These are phyloP conservation scores for Poecilia latipinna DNA, from an alignment of 2,113 vertebrate genomes.

Conservation along the genomic window DNA sequence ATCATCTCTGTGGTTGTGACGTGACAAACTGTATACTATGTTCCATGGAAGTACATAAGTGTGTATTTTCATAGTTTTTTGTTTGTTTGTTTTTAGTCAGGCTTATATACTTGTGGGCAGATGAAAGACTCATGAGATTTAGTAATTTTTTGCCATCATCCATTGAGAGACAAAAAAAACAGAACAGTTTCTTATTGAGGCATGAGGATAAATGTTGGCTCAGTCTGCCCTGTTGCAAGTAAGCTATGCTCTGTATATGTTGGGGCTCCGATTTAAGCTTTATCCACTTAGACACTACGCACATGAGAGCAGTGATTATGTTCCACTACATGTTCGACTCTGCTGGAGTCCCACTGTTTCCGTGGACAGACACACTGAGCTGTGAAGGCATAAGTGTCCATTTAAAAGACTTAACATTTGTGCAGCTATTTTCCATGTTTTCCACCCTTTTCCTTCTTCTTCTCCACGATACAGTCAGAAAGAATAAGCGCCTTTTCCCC, in stretches of 20 bases:
- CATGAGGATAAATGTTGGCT: slow-evolving; percentile 35
- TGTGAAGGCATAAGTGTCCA: slow-evolving; percentile 29
- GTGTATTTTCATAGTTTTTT: neutral
- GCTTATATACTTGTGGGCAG: neutral
- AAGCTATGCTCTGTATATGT: slow-evolving; percentile 24
- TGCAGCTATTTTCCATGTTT: neutral
- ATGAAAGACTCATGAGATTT: slow-evolving; percentile 2
- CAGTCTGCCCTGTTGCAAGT: slow-evolving; percentile 38
- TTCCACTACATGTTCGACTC: slow-evolving; percentile 51
- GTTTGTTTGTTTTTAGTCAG: neutral
- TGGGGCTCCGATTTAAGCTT: slow-evolving; percentile 55
- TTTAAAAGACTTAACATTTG: neutral
- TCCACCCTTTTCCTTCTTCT: neutral
- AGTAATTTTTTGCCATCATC: neutral
- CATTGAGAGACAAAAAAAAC: neutral
- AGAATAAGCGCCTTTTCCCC: slow-evolving; percentile 7
- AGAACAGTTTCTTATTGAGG: slow-evolving; percentile 10
- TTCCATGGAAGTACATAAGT: neutral
- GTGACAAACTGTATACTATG: neutral
- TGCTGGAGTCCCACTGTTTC: slow-evolving; percentile 49
- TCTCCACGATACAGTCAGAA: neutral
- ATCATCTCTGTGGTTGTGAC: neutral
- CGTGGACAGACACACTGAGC: slow-evolving; percentile 28
- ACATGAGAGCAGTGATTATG: slow-evolving; percentile 49
- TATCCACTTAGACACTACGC: slow-evolving; percentile 34